Percentiles rank a stretch among this genome's conserved stretches.
Conservation (phyloP, 2,797 vertebrate genomes). For the Sphenodon punctatus region DNA sequence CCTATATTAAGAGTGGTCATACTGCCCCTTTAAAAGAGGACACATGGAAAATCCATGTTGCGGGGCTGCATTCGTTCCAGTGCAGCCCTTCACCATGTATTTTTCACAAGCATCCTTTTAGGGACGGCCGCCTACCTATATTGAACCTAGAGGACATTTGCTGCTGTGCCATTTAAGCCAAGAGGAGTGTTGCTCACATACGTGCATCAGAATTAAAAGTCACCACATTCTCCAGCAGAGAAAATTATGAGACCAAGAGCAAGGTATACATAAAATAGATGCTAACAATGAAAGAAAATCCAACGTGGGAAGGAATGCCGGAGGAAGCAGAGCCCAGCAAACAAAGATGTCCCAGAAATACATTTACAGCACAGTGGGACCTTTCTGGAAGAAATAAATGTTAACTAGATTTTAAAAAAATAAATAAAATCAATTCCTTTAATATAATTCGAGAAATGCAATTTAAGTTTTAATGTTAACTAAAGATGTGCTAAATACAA, state of each 20-base stretch:
- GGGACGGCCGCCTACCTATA: too few species aligned
- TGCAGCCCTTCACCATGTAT: too few species aligned
- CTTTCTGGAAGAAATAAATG: neutral
- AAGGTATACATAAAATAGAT: too few species aligned
- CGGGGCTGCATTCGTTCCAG: too few species aligned
- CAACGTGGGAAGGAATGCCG: neutral
- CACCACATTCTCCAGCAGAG: neutral
- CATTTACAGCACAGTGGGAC: neutral
- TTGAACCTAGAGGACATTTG: too few species aligned
- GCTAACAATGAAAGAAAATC: too few species aligned
- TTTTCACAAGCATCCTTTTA: too few species aligned
- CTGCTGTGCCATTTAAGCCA: neutral
- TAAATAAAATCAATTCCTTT: conserved; percentile 46
- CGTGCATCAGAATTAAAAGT: neutral
- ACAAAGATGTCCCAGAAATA: accelerated
- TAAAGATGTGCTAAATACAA: conserved; percentile 30
- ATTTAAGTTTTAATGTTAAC: conserved; percentile 31
- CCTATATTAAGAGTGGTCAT: too few species aligned
- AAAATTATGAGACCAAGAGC: neutral
- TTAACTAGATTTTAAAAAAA: neutral
- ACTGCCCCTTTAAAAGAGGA: too few species aligned
- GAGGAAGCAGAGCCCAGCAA: neutral
- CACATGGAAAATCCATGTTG: too few species aligned
- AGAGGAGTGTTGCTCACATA: neutral
- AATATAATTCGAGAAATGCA: conserved; percentile 19